phyloP scores from a whole-genome alignment of 64 coral and sea anemone genomes.

The Stylophora pistillata region DNA sequence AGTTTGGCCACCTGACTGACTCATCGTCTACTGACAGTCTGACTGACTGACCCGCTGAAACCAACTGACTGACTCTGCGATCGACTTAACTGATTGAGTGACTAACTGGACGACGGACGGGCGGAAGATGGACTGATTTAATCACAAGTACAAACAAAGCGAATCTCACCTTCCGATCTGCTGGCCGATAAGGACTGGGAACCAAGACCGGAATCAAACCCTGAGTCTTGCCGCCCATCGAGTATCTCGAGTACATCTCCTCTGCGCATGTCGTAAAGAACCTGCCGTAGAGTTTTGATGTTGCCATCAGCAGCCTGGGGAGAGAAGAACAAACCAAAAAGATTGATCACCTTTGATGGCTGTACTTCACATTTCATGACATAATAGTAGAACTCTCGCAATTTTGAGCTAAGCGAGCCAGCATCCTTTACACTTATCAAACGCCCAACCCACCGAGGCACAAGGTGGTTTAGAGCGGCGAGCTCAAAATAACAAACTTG shows the following conservation, averaged over 20 bases:
- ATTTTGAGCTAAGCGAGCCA: no score
- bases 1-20: neutral
- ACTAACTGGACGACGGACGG: neutral
- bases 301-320: conserved; percentile 54
- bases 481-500: no score
- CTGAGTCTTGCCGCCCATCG: conserved; percentile 33
- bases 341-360: neutral
- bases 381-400: no score
- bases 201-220: conserved; percentile 75
- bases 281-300: conserved; percentile 38
- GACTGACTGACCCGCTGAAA: neutral
- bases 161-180: conserved; percentile 46
- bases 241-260: conserved; percentile 53
- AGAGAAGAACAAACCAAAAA: neutral
- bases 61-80: neutral
- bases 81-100: neutral
- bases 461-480: no score
- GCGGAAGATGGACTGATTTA: neutral
- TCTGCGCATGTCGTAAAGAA: conserved; percentile 57
- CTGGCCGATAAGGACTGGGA: conserved; percentile 57
- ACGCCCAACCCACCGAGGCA: no score
- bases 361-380: neutral
- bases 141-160: neutral
- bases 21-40: neutral
- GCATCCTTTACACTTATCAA: no score